Conservation (phyloP, 2,113 vertebrate species). For the Eubucco bourcierii region DNA sequence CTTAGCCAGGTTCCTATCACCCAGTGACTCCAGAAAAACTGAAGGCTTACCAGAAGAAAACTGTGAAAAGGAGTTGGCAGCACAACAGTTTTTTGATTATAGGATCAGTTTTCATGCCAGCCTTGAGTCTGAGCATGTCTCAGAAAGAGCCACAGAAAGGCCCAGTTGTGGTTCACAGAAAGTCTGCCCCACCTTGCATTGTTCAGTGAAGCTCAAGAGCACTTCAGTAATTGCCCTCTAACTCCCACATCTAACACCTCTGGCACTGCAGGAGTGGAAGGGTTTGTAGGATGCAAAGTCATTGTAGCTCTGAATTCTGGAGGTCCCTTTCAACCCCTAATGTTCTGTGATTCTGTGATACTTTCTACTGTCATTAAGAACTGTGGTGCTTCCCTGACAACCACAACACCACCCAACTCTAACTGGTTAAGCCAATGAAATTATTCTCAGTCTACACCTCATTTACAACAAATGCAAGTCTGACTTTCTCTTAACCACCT, state of each 20-base stretch:
- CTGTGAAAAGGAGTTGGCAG: background rate
- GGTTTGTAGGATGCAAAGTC: background rate
- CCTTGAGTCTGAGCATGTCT: background rate
- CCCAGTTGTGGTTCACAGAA: background rate
- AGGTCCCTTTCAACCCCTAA: too few relatives aligned
- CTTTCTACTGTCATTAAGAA: background rate
- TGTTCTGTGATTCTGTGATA: background rate
- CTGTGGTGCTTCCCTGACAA: background rate
- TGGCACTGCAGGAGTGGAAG: too few relatives aligned
- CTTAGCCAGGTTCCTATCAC: background rate
- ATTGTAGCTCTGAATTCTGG: too few relatives aligned
- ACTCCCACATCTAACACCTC: too few relatives aligned
- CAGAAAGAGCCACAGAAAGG: background rate
- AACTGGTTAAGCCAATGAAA: background rate
- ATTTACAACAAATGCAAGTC: background rate
- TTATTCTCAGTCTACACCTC: background rate
- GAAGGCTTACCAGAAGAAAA: background rate
- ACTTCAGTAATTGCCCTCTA: background rate
- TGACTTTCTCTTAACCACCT: background rate
- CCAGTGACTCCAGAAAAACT: background rate
- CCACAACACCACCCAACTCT: background rate
- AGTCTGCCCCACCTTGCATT: background rate
- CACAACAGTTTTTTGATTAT: background rate
- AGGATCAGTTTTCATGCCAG: background rate
- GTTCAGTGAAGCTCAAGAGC: background rate